Evolutionary conservation across 2,113 vertebrate genomes (phyloP).

Genomic region (Rhabdomys dilectus): DNA sequence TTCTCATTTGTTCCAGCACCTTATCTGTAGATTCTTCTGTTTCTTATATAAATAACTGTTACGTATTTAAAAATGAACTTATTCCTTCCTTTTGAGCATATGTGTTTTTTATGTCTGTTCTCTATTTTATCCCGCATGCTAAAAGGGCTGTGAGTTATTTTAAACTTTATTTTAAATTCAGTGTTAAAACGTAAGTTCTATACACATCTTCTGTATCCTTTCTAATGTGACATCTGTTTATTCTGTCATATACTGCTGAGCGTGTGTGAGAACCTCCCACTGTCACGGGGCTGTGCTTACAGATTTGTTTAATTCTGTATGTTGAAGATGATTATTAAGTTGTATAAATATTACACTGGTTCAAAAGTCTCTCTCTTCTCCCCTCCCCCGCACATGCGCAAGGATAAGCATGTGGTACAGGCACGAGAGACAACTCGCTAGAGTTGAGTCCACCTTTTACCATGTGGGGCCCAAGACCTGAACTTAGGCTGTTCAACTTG

Average conservation of each 20-base stretch:
- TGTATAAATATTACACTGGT: background rate
- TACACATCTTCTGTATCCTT: background rate
- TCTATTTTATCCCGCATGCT: background rate
- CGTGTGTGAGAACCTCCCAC: background rate
- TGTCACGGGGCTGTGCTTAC: background rate
- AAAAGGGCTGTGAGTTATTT: background rate
- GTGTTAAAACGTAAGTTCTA: background rate
- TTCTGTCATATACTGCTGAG: background rate
- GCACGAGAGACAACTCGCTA: background rate
- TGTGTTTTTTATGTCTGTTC: background rate
- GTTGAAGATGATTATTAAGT: background rate
- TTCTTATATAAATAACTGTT: background rate
- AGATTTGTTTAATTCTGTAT: background rate
- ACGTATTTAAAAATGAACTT: background rate
- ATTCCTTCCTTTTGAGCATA: conserved; percentile 12
- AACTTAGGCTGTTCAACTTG: background rate
- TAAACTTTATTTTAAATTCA: background rate
- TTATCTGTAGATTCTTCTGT: background rate
- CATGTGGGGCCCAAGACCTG: background rate
- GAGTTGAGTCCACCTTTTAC: background rate
- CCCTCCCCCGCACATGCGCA: background rate
- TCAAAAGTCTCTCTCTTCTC: background rate
- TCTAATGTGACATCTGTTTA: background rate
- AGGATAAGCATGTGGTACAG: background rate
- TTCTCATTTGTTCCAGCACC: background rate